Evolutionary conservation across 2,888 invertebrate species (phyloP).

Genomic region (Drosophila koepferae): DNA sequence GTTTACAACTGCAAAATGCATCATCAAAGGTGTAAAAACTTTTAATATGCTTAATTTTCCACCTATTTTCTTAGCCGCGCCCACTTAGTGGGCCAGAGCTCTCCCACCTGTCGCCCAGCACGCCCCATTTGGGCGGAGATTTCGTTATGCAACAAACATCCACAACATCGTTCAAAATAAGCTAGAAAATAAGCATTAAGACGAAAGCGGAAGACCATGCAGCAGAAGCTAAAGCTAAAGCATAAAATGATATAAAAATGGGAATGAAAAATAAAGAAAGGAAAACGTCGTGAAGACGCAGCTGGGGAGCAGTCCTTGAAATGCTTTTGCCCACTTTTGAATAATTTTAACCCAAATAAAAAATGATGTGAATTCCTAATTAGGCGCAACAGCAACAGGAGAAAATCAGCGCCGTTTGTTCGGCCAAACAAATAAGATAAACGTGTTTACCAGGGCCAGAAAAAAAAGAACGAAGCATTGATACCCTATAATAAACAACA

Average conservation of each 20-base stretch:
- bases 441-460: neutral
- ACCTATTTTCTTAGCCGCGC: slow-evolving; percentile 57
- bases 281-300: slow-evolving; percentile 56
- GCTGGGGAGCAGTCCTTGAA: slow-evolving; percentile 55
- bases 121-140: slow-evolving; percentile 28
- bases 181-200: slow-evolving; percentile 34
- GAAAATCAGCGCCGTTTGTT: slow-evolving; percentile 75
- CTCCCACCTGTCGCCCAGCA: no score
- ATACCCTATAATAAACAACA: slow-evolving; percentile 35
- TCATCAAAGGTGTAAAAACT: slow-evolving; percentile 84
- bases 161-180: slow-evolving; percentile 17
- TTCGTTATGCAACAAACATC: slow-evolving; percentile 52
- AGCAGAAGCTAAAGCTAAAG: neutral
- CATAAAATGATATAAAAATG: slow-evolving; percentile 28
- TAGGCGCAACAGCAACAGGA: slow-evolving; percentile 64
- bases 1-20: slow-evolving; percentile 69
- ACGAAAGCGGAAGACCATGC: slow-evolving; percentile 12
- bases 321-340: slow-evolving; percentile 82
- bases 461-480: slow-evolving; percentile 9
- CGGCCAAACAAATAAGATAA: slow-evolving; percentile 40
- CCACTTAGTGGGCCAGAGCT: neutral
- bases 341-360: slow-evolving; percentile 85
- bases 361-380: slow-evolving; percentile 85
- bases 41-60: slow-evolving; percentile 82
- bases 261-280: slow-evolving; percentile 23